These are phyloP conservation scores for Drosophila micromelanica DNA, from an alignment of 1,140 invertebrate species.

Conservation along the genomic window DNA sequence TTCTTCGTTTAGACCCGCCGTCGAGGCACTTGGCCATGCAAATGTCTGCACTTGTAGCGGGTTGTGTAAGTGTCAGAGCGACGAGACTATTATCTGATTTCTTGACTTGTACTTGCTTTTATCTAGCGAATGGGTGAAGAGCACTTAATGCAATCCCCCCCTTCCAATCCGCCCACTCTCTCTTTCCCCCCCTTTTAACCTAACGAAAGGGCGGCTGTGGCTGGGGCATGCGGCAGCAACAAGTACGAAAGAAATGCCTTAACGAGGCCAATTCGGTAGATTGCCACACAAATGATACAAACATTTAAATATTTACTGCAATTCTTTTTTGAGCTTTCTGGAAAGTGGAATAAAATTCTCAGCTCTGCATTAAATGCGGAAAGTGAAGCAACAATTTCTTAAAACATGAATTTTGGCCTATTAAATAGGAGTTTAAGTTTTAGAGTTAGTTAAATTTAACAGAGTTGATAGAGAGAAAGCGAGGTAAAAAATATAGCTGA, in stretches of 20 bases:
- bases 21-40: conserved; percentile 69
- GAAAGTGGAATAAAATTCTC: background rate
- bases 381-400: background rate
- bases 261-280: conserved; percentile 31
- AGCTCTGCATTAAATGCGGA: background rate
- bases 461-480: too few relatives aligned
- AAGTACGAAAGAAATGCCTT: conserved; percentile 10
- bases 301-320: conserved; percentile 22
- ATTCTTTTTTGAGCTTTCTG: background rate
- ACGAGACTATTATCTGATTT: conserved; percentile 69
- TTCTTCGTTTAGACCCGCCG: background rate
- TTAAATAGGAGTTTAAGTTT: too few relatives aligned
- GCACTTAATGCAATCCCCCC: conserved; percentile 34
- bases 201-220: background rate
- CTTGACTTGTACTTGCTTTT: conserved; percentile 67
- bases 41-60: conserved; percentile 69
- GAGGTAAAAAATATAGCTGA: too few relatives aligned
- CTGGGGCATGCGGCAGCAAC: conserved; percentile 13
- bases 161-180: background rate
- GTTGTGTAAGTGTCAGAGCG: conserved; percentile 36
- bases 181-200: background rate
- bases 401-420: too few relatives aligned
- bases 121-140: conserved; percentile 35
- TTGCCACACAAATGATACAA: conserved; percentile 21
- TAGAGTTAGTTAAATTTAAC: too few relatives aligned